These are phyloP conservation scores for Poeciliopsis turneri DNA, from an alignment of 2,797 vertebrate genomes.

Conservation along the genomic window DNA sequence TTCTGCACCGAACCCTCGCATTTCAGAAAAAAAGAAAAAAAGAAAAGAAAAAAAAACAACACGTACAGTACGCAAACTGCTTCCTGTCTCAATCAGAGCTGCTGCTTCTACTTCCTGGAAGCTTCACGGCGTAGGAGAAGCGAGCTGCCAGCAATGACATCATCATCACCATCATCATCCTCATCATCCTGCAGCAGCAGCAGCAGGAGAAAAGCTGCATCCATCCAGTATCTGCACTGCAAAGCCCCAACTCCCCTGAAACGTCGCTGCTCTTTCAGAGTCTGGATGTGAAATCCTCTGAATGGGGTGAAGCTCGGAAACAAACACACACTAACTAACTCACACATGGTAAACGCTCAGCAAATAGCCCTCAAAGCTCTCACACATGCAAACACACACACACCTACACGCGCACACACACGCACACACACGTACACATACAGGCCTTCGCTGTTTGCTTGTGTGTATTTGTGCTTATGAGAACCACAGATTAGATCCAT, in stretches of 20 bases:
- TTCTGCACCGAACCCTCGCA: not conserved
- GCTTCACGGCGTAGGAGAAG: slow-evolving; percentile 26
- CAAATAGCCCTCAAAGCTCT: slow-evolving; percentile 55
- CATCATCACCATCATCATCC: slow-evolving; percentile 49
- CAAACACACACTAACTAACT: slow-evolving; percentile 27
- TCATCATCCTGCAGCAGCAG: slow-evolving; percentile 43
- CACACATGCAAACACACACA: slow-evolving; percentile 1
- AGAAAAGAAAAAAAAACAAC: no score
- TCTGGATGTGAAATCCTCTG: slow-evolving; percentile 37
- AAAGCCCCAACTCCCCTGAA: slow-evolving; percentile 1
- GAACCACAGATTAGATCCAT: slow-evolving; percentile 57
- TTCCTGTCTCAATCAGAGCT: slow-evolving; percentile 7
- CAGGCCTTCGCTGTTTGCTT: slow-evolving; percentile 49
- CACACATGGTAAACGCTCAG: slow-evolving; percentile 56
- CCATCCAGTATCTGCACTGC: slow-evolving; percentile 47
- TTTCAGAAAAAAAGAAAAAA: not conserved
- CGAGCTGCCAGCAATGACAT: slow-evolving; percentile 66
- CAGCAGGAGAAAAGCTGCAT: slow-evolving; percentile 57
- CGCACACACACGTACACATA: slow-evolving; percentile 26
- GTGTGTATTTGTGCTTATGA: slow-evolving; percentile 23
- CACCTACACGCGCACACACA: slow-evolving; percentile 26
- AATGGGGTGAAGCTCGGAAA: slow-evolving; percentile 34
- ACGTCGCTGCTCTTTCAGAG: slow-evolving; percentile 4
- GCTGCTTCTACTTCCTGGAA: slow-evolving; percentile 51
- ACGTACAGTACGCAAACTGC: not conserved